Percentiles rank a stretch among this genome's conserved stretches.
Conservation (phyloP, 2,797 vertebrate genomes). For the Mareca penelope region DNA sequence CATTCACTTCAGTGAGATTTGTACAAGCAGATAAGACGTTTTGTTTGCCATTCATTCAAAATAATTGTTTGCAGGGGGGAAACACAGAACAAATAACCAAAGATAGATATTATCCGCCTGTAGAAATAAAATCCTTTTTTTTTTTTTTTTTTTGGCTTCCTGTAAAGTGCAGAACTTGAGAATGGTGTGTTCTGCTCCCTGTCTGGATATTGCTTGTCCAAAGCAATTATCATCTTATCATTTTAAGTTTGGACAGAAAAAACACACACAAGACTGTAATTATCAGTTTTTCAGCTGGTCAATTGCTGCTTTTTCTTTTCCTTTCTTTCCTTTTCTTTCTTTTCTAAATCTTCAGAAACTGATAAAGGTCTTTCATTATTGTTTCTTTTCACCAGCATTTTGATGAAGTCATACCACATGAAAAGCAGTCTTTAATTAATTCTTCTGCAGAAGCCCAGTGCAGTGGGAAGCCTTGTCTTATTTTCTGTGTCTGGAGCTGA, state of each 20-base stretch:
- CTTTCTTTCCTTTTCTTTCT: neutral
- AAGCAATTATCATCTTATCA: neutral
- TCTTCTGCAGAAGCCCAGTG: neutral
- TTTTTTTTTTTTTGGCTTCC: neutral
- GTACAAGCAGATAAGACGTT: neutral
- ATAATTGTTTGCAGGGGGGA: accelerated
- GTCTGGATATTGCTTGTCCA: neutral
- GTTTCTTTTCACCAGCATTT: neutral
- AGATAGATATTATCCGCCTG: neutral
- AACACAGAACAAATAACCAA: neutral
- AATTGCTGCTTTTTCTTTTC: neutral
- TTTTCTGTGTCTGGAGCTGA: neutral
- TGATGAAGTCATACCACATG: neutral
- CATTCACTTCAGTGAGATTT: neutral
- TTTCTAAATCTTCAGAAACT: neutral
- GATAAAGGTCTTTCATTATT: neutral
- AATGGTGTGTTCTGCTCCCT: neutral
- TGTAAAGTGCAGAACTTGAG: neutral
- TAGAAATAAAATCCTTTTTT: neutral
- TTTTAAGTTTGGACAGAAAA: neutral
- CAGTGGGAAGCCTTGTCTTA: neutral
- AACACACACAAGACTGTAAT: neutral
- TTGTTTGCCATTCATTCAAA: neutral
- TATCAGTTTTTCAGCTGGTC: neutral
- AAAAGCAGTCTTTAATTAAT: neutral